Evolutionary conservation across 2,888 invertebrate genomes (phyloP), one percentile per base, ranked within the genome.

Genomic region (Hemaris fuciformis): DNA sequence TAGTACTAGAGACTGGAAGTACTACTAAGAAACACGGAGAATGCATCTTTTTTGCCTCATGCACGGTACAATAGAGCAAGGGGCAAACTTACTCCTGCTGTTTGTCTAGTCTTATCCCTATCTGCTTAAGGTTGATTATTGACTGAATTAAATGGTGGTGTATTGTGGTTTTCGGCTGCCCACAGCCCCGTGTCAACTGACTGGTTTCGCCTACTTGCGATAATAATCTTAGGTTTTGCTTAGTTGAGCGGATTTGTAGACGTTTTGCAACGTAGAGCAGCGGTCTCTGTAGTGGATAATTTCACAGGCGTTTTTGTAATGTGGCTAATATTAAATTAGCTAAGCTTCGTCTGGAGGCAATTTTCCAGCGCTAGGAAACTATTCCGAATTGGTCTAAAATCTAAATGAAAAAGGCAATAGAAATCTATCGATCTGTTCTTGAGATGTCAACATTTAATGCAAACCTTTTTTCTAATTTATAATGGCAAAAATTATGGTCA

Each of bases 131-230:
- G 31, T 27, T 53, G 10, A 53, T 3, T 53, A 38, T 31, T 27
- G 3, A 5, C 1, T 10, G 4, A 18, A 18, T n/a, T 20, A 2
- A 18, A 31, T 27, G 1, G 2, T 15, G 6, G n/a, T 59, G 60
- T 48, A 69, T 67, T 66, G 71, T 60, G 66, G 73, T 68, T 66
- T 65, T 59, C 38, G 48, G 43, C 69, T 71, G 64, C 70, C 71
- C 68, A 77, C 73, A 64, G 65, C 59, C 66, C 72, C 56, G 71
- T 69, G 69, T 68, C 68, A 61, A 61, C 42, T 62, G 66, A 75
- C 77, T 69, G 70, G 77, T 77, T 73, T 75, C 73, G 71, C 75
- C 77, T 77, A 74, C 76, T 68, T 62, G 64, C 67, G 74, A 76
- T 77, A 66, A 70, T 72, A 73, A 74, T 74, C 74, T 71, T 27